These are phyloP conservation scores for Siniperca chuatsi DNA, from an alignment of 2,113 vertebrate genomes.

Conservation along the genomic window DNA sequence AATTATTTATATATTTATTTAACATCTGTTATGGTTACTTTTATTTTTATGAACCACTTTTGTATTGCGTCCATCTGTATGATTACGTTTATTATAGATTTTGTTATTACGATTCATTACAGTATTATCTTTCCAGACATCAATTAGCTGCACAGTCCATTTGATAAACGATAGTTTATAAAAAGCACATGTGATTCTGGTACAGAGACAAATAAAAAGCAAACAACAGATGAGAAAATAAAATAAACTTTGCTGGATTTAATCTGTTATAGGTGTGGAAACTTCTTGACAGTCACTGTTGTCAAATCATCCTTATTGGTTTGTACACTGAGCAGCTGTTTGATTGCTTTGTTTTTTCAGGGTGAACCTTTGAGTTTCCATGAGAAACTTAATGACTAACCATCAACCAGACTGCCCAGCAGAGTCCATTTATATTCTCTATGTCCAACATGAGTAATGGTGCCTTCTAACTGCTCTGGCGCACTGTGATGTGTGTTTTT, in stretches of 20 bases:
- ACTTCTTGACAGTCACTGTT: not conserved
- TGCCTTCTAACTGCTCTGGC: not conserved
- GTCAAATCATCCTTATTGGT: not conserved
- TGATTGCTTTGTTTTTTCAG: not conserved
- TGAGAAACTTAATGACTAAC: conserved; percentile 18
- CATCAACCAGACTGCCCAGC: not conserved
- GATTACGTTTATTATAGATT: not conserved
- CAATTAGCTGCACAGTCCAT: not conserved
- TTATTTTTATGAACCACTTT: not conserved
- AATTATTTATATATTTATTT: not conserved
- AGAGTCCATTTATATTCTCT: conserved; percentile 14
- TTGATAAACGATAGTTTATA: not conserved
- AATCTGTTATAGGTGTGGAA: not conserved
- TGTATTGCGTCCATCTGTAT: not conserved
- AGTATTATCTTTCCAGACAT: not conserved
- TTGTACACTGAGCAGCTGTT: not conserved
- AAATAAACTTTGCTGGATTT: not conserved
- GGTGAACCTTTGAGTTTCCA: not conserved
- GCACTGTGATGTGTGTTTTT: not conserved
- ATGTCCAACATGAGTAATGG: conserved; percentile 6
- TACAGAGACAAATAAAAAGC: not conserved
- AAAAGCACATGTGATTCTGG: not conserved
- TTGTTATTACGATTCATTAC: not conserved
- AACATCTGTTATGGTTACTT: not conserved
- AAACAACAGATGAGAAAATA: not conserved